phyloP scores from a whole-genome alignment of 2,113 vertebrate species.

The Microcebus murinus region DNA sequence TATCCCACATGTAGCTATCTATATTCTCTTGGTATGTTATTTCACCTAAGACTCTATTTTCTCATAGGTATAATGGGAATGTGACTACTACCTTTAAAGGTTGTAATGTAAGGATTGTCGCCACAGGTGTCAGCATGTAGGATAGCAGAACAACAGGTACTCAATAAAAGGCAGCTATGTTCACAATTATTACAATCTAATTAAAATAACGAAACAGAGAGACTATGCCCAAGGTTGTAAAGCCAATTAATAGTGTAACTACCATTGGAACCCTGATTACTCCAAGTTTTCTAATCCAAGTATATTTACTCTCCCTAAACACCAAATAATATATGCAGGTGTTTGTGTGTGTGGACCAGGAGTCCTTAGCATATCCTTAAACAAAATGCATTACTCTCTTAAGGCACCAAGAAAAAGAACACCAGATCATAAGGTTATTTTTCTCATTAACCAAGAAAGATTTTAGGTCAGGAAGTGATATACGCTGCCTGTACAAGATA shows the following conservation, averaged over 20 bases:
- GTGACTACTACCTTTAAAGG: neutral
- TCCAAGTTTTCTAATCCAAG: conserved; percentile 48
- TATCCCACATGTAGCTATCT: neutral
- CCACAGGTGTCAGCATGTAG: neutral
- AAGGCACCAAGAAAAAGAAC: conserved; percentile 44
- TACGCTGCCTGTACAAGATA: neutral
- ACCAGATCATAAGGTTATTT: neutral
- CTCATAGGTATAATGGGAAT: conserved; percentile 11
- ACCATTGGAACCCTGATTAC: conserved; percentile 26
- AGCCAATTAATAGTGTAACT: conserved; percentile 9
- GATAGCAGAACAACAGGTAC: conserved; percentile 4
- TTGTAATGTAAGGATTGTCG: neutral
- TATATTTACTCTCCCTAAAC: conserved; percentile 24
- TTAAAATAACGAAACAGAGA: conserved; percentile 35
- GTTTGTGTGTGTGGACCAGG: neutral
- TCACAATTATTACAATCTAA: conserved; percentile 23
- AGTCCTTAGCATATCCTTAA: neutral
- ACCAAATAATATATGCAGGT: conserved; percentile 15
- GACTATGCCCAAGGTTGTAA: neutral
- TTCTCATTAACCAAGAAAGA: conserved; percentile 56
- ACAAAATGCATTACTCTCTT: conserved; percentile 3
- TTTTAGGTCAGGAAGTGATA: conserved; percentile 36
- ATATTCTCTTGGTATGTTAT: neutral
- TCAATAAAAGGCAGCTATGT: neutral
- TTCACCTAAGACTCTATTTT: neutral